These are phyloP conservation scores for Gandaritis pyraliata DNA, from an alignment of 2,888 invertebrate genomes.

Conservation along the genomic window DNA sequence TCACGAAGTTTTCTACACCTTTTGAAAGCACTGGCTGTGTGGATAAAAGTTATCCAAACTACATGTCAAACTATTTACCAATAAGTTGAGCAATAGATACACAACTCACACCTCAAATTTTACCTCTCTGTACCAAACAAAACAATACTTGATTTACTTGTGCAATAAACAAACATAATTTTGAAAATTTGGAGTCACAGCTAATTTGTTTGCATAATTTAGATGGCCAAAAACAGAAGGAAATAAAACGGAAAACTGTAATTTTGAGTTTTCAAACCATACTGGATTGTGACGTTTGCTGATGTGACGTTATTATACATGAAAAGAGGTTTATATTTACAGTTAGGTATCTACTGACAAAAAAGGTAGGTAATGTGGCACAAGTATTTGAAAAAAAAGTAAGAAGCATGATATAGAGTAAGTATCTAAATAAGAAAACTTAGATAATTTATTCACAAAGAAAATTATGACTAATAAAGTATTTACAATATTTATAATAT, in stretches of 20 bases:
- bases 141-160: slow-evolving; percentile 10
- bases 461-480: too few species aligned
- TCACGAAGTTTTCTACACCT: too few species aligned
- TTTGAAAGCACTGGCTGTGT: too few species aligned
- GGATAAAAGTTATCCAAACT: too few species aligned
- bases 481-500: too few species aligned
- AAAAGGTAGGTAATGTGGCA: too few species aligned
- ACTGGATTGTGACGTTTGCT: slow-evolving; percentile 40
- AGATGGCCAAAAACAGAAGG: slow-evolving; percentile 5
- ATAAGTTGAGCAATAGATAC: too few species aligned
- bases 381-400: too few species aligned
- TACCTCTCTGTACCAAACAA: slow-evolving; percentile 20
- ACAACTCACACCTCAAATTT: slow-evolving; percentile 17
- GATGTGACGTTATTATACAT: not conserved
- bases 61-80: too few species aligned
- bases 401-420: too few species aligned
- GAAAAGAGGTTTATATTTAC: not conserved
- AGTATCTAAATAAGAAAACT: too few species aligned
- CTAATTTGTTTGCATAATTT: slow-evolving; percentile 22
- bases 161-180: slow-evolving; percentile 23
- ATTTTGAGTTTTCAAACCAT: slow-evolving; percentile 41
- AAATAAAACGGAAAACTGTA: slow-evolving; percentile 11
- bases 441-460: too few species aligned
- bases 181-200: slow-evolving; percentile 1
- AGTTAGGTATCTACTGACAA: not conserved